Percentiles rank a stretch among this genome's conserved stretches.
Conservation (phyloP, 2,888 invertebrate species). For the Malthinus flaveolus region DNA sequence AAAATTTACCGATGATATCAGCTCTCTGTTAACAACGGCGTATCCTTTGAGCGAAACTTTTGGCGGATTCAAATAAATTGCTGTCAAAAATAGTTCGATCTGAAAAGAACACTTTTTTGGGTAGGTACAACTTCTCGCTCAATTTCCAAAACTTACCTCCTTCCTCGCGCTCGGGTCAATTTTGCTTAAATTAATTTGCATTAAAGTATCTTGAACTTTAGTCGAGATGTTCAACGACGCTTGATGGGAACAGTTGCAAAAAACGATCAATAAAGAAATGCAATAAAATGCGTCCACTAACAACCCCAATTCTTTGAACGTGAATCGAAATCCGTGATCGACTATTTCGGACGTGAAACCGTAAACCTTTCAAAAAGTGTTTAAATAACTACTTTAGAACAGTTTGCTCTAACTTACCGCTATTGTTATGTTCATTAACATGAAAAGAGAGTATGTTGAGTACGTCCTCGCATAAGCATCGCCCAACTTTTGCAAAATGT, state of each 20-base stretch:
- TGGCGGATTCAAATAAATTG: constrained; percentile 72
- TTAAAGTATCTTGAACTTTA: constrained; percentile 64
- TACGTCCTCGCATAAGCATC: constrained; percentile 71
- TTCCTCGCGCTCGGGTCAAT: constrained; percentile 64
- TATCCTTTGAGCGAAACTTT: constrained; percentile 70
- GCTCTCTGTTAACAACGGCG: constrained; percentile 65
- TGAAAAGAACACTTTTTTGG: constrained; percentile 43
- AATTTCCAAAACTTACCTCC: constrained; percentile 55
- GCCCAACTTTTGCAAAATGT: constrained; percentile 66
- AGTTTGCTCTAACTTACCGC: constrained; percentile 50
- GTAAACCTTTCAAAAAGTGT: constrained; percentile 53
- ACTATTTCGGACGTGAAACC: constrained; percentile 69
- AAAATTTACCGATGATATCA: constrained; percentile 63
- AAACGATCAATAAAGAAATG: constrained; percentile 63
- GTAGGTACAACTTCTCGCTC: neutral
- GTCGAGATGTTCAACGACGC: constrained; percentile 67
- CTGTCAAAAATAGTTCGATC: constrained; percentile 70
- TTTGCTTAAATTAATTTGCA: constrained; percentile 62
- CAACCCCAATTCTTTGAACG: constrained; percentile 69
- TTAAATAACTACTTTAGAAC: neutral
- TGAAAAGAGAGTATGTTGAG: constrained; percentile 67
- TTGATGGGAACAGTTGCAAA: constrained; percentile 69
- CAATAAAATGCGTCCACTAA: constrained; percentile 67
- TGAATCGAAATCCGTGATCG: constrained; percentile 67
- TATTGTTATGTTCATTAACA: constrained; percentile 70